Base-by-base conservation (phyloP, 2,888 invertebrate species). In the Ornithoptera priamus region DNA sequence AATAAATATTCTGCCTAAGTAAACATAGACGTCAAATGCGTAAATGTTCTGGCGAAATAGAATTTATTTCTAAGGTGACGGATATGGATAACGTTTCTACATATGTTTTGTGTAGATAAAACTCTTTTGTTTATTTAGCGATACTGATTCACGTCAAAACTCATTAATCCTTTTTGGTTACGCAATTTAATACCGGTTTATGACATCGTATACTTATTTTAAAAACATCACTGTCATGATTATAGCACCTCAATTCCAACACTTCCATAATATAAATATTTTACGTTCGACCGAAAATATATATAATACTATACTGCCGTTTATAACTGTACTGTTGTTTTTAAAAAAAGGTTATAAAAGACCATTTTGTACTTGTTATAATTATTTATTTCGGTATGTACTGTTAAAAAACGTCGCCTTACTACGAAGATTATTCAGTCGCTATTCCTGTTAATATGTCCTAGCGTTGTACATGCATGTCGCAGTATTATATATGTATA, bases 1-100 rank as follows among this genome's bases (percentile, higher is more conserved):
- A 59, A 68, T 68, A 71, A 65, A 68, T 71, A 67, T 68, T 50
- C 61, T 62, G 65, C 12, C 61, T 53, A 60, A 65, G 62, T 67
- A 66, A 67, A 71, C 61, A 71, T 39, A 39, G 61, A 42, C 56
- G 61, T 67, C 62, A 46, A 67, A 71, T 36, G 57, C 67, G 61
- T 61, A 67, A 62, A 64, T 30, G 53, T 63, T 58, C 53, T 56
- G 42, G 62, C 39, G 58, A 57, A 57, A 57, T 6, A 20, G 57
- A 57, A 57, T 57, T 20, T 57, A 57, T 57, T 57, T 20, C 57
- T 20, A 50, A 1, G 10, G 1, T 57, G n/a, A 22, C 57, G 57
- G 57, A 57, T 57, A 30, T 22, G 22, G 1, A 22, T 22, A 20
- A 57, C 1, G 20, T 7, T 57, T 57, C 18, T 57, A 10, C 20